A percentile compares a stretch with the other conserved stretches of the same genome.
These are phyloP conservation scores for Panagrolaimus sp. DNA, from an alignment of 1,140 invertebrate genomes.

Conservation along the genomic window DNA sequence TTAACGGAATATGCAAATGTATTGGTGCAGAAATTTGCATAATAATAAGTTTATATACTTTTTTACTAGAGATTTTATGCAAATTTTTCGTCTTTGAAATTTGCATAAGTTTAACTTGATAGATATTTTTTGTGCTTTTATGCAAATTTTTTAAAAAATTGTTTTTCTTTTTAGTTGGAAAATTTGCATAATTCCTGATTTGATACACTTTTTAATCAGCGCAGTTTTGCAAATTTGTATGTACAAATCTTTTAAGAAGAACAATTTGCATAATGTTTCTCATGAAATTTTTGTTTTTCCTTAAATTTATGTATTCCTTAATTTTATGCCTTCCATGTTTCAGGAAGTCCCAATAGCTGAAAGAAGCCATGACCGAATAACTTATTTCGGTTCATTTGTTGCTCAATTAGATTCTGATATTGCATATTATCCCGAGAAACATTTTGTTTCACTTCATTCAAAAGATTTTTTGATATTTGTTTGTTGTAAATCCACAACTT, in stretches of 20 bases:
- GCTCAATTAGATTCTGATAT: constrained; percentile 10
- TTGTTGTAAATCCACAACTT: constrained; percentile 33
- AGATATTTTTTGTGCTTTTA: no score
- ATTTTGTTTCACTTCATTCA: constrained; percentile 31
- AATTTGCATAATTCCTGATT: background rate
- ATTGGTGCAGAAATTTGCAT: no score
- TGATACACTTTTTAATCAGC: background rate
- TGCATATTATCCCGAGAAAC: constrained; percentile 19
- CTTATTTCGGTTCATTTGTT: background rate
- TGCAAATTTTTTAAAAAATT: no score
- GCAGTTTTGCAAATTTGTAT: no score
- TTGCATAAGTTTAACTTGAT: no score
- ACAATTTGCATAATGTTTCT: constrained; percentile 10
- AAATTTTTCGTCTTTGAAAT: no score
- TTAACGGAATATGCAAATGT: background rate
- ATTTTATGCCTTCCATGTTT: background rate
- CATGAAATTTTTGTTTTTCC: constrained; percentile 18
- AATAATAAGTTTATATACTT: no score
- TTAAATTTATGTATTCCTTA: background rate
- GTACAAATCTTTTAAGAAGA: no score
- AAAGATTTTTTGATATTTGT: constrained; percentile 30
- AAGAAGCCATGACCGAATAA: background rate
- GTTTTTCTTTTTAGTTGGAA: no score
- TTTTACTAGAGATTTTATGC: no score
- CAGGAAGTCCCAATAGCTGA: constrained; percentile 5